Base-by-base conservation (phyloP, 30 jellyfish, hydroid and myxozoan species). In the Sanderia malayensis region DNA sequence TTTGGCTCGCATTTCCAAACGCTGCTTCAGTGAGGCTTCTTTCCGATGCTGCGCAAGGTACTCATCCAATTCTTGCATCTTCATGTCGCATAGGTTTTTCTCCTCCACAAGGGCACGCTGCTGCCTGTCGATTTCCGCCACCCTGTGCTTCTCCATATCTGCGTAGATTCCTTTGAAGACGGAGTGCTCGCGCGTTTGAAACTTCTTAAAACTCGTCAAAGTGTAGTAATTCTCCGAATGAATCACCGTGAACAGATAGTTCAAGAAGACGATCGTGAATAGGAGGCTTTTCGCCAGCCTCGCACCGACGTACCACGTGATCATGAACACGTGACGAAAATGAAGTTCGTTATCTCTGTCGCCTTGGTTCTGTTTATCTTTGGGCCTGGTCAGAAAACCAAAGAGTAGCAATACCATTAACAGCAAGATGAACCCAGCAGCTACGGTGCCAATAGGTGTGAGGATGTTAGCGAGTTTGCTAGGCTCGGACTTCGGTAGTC, bases 111-210 rank as follows among this genome's bases (percentile, higher is more conserved):
- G 34, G 27, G 81, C 46, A 41, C 61, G 32, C 3, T 67, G n/a
- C 66, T 78, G 89, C 44, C 89, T 70, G 74, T 67, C 46, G 1
- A 78, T 65, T 44, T 78, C 89, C 6, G 26, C 69, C 2, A 65
- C 62, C 57, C 89, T 31, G 55, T 78, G 89, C 45, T 30, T 65
- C 30, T 78, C 89, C 89, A 78, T 64, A 22, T 78, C 89, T 49
- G 53, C 65, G 29, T 27, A 78, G 19, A 78, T 47, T 23, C 70
- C 62, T 29, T 26, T 47, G 33, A 30, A 63, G 15, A 78, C 76
- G 1, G 57, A 19, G 3, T 37, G 58, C 34, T 78, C 89, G 27
- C 76, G 53, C 21, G 18, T 57, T 20, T 64, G 82, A 27, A 78
- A 78, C n/a, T 2, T 45, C 18, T 49, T 58, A 58, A 61, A 78